Conservation (phyloP, 2,113 vertebrate species). For the Lichenostomus cassidix region DNA sequence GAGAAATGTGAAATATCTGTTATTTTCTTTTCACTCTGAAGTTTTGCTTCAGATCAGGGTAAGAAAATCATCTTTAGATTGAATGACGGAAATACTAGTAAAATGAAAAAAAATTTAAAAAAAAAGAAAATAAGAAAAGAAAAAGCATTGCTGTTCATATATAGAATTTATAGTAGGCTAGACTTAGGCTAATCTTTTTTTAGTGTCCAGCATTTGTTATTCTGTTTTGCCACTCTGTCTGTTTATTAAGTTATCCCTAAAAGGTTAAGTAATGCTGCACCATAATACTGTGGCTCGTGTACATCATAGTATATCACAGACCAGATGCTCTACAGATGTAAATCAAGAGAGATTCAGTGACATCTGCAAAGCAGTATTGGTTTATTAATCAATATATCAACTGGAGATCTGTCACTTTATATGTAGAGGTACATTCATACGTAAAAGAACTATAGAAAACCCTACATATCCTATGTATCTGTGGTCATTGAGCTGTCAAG, state of each 20-base stretch:
- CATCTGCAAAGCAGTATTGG: neutral
- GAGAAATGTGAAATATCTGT: neutral
- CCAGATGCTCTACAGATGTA: neutral
- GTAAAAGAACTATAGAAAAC: neutral
- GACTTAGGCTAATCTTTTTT: neutral
- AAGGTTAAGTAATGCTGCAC: neutral
- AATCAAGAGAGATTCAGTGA: neutral
- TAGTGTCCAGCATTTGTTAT: neutral
- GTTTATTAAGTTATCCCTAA: neutral
- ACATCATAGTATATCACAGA: neutral
- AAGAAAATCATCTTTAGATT: neutral
- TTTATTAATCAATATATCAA: constrained; percentile 32
- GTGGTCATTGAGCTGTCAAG: neutral
- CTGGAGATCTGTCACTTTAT: neutral
- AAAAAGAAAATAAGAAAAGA: neutral
- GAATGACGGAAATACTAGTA: neutral
- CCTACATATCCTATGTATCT: neutral
- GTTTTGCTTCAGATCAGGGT: neutral
- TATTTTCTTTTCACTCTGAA: neutral
- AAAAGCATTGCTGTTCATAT: neutral
- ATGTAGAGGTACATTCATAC: neutral
- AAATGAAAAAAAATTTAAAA: neutral
- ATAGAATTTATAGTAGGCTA: neutral
- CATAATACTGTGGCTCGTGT: neutral
- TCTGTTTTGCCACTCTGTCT: neutral